These are phyloP conservation scores for Cerceris rybyensis DNA, from an alignment of 2,888 invertebrate genomes.

Conservation along the genomic window DNA sequence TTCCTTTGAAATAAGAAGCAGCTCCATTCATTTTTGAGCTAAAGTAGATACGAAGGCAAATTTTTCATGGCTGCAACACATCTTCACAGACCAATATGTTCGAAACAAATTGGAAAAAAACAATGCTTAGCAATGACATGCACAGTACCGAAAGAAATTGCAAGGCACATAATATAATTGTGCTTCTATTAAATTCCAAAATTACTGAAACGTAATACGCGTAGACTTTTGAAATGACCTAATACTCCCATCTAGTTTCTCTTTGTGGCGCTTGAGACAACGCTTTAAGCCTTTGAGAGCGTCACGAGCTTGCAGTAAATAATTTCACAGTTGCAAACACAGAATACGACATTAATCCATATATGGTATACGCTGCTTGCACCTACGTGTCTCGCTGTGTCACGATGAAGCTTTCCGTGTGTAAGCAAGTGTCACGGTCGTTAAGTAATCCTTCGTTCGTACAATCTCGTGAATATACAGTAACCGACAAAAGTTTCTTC, in stretches of 20 bases:
- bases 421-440: slow-evolving; percentile 41
- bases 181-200: neutral
- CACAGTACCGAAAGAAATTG: neutral
- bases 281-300: slow-evolving; percentile 4
- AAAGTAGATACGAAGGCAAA: no score
- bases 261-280: neutral
- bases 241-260: neutral
- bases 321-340: slow-evolving; percentile 27
- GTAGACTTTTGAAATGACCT: neutral
- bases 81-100: no score
- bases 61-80: no score
- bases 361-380: neutral
- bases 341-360: slow-evolving; percentile 30
- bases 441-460: slow-evolving; percentile 30
- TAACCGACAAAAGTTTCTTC: neutral
- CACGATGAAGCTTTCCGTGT: slow-evolving; percentile 18
- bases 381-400: slow-evolving; percentile 9
- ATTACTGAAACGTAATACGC: neutral
- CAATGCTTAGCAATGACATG: no score
- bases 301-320: slow-evolving; percentile 27
- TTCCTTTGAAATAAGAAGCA: no score
- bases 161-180: neutral
- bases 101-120: no score
- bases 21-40: no score
- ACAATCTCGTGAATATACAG: slow-evolving; percentile 4